Evolutionary conservation across 2,888 invertebrate species (phyloP).

Genomic region (Eucera pruinosa): DNA sequence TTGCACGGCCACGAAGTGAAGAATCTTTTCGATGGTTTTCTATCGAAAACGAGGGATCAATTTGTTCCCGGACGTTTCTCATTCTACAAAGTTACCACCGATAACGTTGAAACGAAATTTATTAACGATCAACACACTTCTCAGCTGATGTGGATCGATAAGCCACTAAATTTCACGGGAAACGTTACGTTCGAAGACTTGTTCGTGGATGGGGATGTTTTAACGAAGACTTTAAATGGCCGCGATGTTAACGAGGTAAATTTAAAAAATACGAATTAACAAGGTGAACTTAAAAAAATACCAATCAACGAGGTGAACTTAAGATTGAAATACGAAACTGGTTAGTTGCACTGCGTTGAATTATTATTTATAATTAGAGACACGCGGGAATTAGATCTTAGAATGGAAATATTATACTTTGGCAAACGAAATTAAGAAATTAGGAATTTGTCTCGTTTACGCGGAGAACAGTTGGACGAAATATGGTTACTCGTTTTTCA

Average conservation of each 20-base stretch:
- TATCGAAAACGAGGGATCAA: conserved; percentile 72
- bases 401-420: no score
- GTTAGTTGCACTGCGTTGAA: no score
- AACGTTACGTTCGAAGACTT: conserved; percentile 73
- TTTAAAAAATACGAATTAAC: neutral
- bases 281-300: no score
- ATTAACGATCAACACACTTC: conserved; percentile 68
- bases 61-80: conserved; percentile 60
- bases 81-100: conserved; percentile 59
- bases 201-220: conserved; percentile 64
- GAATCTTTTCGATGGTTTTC: conserved; percentile 57
- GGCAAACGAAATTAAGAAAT: no score
- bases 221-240: conserved; percentile 68
- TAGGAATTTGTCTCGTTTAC: no score
- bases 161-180: conserved; percentile 65
- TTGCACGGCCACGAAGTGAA: conserved; percentile 62
- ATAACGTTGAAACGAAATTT: conserved; percentile 54
- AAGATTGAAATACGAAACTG: no score
- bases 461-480: no score
- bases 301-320: no score
- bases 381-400: no score
- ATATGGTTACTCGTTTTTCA: no score
- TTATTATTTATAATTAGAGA: no score
- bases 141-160: conserved; percentile 70
- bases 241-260: conserved; percentile 54